These are phyloP conservation scores for Pocillopora meandrina DNA, from an alignment of 92 coral and sea anemone genomes.

Conservation along the genomic window DNA sequence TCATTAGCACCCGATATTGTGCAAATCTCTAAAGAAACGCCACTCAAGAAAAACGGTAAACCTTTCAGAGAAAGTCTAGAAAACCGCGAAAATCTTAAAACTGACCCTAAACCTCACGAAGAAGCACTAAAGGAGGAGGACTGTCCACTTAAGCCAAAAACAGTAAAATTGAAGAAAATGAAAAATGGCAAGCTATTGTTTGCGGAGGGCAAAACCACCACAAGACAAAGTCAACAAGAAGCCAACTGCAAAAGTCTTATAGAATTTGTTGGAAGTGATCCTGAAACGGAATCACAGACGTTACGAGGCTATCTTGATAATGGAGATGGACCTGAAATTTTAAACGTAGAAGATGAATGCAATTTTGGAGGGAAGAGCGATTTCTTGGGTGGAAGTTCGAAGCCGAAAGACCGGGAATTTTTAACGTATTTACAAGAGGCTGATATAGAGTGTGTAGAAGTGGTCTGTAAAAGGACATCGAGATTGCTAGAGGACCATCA, in stretches of 20 bases:
- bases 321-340: background rate
- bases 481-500: background rate
- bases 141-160: slow-evolving; percentile 32
- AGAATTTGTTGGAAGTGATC: slow-evolving; percentile 24
- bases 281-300: slow-evolving; percentile 43
- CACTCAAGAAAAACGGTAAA: background rate
- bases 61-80: background rate
- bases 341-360: background rate
- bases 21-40: background rate
- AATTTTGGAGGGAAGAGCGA: background rate
- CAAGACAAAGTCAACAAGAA: slow-evolving; percentile 1
- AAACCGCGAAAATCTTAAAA: background rate
- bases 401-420: slow-evolving; percentile 17
- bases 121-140: background rate
- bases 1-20: background rate
- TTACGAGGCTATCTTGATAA: slow-evolving; percentile 21
- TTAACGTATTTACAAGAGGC: slow-evolving; percentile 32
- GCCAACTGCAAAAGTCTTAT: background rate
- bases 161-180: slow-evolving; percentile 28
- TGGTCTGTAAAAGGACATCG: slow-evolving; percentile 30
- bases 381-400: background rate
- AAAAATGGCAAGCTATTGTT: slow-evolving; percentile 40
- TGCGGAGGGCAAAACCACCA: background rate
- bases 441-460: slow-evolving; percentile 34
- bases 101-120: background rate